Conservation (phyloP, 1,140 invertebrate genomes). For the Hermetia illucens region DNA sequence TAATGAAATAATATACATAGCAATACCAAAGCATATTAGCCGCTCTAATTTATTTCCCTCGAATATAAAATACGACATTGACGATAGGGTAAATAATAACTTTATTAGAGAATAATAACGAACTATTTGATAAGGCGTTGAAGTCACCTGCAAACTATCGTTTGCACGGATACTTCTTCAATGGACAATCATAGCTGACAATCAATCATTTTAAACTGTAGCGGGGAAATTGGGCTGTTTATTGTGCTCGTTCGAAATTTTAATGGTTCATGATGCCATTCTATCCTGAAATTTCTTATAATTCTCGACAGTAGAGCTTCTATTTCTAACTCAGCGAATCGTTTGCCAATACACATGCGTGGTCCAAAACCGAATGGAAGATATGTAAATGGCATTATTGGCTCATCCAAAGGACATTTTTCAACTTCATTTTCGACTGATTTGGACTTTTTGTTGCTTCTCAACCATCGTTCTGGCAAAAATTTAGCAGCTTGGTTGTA, state of each 20-base stretch:
- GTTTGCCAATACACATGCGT: slow-evolving; percentile 30
- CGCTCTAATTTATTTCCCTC: no score
- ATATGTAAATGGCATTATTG: slow-evolving; percentile 16
- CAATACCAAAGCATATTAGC: no score
- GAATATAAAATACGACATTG: no score
- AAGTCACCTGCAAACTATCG: no score
- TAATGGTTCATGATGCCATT: slow-evolving; percentile 12
- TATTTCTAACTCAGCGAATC: slow-evolving; percentile 42
- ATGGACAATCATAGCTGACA: no score
- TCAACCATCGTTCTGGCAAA: slow-evolving; percentile 19
- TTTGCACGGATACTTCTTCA: no score
- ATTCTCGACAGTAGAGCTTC: slow-evolving; percentile 32
- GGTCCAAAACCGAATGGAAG: slow-evolving; percentile 21
- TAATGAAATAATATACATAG: no score
- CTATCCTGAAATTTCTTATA: slow-evolving; percentile 13
- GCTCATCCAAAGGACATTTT: slow-evolving; percentile 9
- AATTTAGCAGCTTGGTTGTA: slow-evolving; percentile 13
- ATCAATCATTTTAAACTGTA: slow-evolving; percentile 9
- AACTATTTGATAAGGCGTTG: no score
- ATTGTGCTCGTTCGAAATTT: slow-evolving; percentile 7
- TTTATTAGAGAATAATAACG: no score
- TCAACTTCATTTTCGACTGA: slow-evolving; percentile 6
- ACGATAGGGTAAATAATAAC: no score
- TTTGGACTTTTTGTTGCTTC: no score
- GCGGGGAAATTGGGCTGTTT: slow-evolving; percentile 12